phyloP scores from a whole-genome alignment of 2,113 vertebrate species.

The Sebastes fasciatus region DNA sequence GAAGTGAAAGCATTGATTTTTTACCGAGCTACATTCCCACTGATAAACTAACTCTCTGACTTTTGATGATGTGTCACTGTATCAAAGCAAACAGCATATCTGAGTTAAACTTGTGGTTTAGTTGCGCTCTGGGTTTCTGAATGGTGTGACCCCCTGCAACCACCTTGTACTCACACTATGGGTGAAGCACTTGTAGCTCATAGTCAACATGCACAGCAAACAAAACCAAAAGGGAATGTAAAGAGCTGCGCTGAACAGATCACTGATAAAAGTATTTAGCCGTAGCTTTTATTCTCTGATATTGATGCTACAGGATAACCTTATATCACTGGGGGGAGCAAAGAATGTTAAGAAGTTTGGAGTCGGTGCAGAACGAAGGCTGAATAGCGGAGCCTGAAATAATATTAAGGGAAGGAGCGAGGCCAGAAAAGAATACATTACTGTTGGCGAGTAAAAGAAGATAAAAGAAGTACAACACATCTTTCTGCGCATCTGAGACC shows the following conservation, averaged over 20 bases:
- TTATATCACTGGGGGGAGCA: constrained; percentile 5
- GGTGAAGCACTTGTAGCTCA: neutral
- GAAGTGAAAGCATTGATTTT: neutral
- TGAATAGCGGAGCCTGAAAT: constrained; percentile 32
- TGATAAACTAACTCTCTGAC: neutral
- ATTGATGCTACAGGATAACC: constrained; percentile 36
- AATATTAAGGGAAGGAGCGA: constrained; percentile 33
- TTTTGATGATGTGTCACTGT: neutral
- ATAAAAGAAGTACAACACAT: constrained; percentile 29
- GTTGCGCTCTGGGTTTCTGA: neutral
- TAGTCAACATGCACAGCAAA: constrained; percentile 12
- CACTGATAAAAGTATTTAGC: constrained; percentile 10
- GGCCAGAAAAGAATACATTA: constrained; percentile 42
- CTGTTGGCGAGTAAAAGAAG: constrained; percentile 11
- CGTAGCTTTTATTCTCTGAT: constrained; percentile 4
- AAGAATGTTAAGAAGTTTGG: constrained; percentile 39
- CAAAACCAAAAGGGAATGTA: constrained; percentile 6
- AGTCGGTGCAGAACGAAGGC: neutral
- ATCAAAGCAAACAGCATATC: neutral
- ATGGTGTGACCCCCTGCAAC: neutral
- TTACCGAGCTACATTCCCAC: neutral
- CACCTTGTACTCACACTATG: neutral
- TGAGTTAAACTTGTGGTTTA: neutral
- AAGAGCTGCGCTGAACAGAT: constrained; percentile 1
- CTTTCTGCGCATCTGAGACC: constrained; percentile 33